phyloP scores from a whole-genome alignment of 2,888 invertebrate genomes.

The Dinocampus coccinellae region DNA sequence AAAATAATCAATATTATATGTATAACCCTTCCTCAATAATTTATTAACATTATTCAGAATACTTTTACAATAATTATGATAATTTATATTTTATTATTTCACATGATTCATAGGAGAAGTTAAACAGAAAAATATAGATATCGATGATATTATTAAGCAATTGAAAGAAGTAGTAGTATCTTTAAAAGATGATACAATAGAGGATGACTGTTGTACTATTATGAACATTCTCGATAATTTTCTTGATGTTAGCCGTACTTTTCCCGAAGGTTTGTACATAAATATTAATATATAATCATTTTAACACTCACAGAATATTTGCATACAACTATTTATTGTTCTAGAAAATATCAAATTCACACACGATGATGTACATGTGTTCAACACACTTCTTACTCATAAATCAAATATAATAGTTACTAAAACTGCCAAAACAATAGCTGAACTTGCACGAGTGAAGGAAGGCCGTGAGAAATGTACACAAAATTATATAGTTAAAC shows the following conservation, averaged over 20 bases:
- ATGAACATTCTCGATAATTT: constrained; percentile 52
- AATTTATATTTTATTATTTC: background rate
- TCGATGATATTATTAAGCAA: constrained; percentile 52
- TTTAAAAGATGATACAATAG: constrained; percentile 41
- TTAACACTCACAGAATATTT: background rate
- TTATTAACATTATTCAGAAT: background rate
- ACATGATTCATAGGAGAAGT: constrained; percentile 47
- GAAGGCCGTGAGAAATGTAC: constrained; percentile 81
- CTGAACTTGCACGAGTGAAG: constrained; percentile 86
- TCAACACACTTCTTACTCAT: constrained; percentile 54
- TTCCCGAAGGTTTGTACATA: constrained; percentile 49
- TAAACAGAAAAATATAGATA: constrained; percentile 51
- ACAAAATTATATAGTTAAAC: constrained; percentile 73
- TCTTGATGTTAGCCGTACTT: constrained; percentile 50
- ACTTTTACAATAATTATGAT: background rate
- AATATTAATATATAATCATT: background rate
- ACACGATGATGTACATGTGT: constrained; percentile 57
- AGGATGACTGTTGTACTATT: constrained; percentile 43
- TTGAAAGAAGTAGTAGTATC: constrained; percentile 48
- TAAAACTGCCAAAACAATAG: constrained; percentile 78
- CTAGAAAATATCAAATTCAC: constrained; percentile 52
- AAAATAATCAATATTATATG: background rate
- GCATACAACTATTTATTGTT: background rate
- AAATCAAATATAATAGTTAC: constrained; percentile 57
- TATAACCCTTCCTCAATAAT: background rate